Evolutionary conservation across 2,888 invertebrate species (phyloP).

Genomic region (Oxycera nigricornis): DNA sequence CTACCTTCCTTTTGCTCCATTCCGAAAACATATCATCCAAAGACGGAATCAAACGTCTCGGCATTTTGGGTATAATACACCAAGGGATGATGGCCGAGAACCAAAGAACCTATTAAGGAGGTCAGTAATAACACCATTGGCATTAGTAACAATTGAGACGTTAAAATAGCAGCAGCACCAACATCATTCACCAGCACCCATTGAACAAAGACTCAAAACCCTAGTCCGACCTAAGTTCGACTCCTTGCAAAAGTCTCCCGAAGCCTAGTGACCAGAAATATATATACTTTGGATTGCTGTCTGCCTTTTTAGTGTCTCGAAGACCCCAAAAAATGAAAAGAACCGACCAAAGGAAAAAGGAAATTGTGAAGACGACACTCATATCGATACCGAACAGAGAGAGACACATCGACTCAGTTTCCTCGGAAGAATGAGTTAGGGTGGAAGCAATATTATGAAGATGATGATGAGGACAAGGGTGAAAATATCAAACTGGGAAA

Average conservation of each 20-base stretch:
- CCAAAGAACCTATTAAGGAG: constrained; percentile 19
- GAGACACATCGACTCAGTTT: neutral
- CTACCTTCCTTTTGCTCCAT: neutral
- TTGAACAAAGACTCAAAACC: constrained; percentile 37
- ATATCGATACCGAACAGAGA: too few relatives aligned
- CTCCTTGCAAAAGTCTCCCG: neutral
- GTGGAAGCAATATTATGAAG: constrained; percentile 19
- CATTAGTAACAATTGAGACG: constrained; percentile 46
- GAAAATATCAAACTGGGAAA: constrained; percentile 39
- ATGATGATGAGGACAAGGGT: constrained; percentile 26
- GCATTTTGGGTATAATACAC: neutral
- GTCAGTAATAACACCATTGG: constrained; percentile 35
- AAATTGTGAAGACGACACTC: neutral
- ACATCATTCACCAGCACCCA: neutral
- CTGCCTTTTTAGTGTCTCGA: constrained; percentile 2
- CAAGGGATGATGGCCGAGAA: neutral
- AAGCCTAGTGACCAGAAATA: constrained; percentile 18
- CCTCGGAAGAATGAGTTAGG: neutral
- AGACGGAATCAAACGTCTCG: neutral
- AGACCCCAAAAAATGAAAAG: constrained; percentile 11
- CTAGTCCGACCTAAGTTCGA: neutral
- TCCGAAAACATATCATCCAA: constrained; percentile 11
- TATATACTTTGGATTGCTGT: constrained; percentile 5
- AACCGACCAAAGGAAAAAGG: constrained; percentile 9
- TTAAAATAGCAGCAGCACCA: constrained; percentile 41